Evolutionary conservation across 2,113 vertebrate genomes (phyloP), one percentile per base, ranked within the genome.

Genomic region (Notothenia rossii): DNA sequence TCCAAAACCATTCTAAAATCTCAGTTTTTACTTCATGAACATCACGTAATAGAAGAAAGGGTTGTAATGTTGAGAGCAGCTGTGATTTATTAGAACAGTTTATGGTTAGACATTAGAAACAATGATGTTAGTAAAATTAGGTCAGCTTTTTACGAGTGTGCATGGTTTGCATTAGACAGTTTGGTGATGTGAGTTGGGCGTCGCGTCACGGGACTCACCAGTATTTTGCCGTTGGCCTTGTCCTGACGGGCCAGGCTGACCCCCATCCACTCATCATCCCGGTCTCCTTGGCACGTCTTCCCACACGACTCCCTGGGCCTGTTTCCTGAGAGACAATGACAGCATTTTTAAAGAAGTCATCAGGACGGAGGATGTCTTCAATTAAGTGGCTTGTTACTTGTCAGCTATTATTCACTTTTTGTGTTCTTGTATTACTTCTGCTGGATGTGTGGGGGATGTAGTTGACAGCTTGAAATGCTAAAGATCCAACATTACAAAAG

Each of bases 231-330:
- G 12, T 94, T 92, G 51, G 94, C 91, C 81, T 82, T 95, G 15
- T 97, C 92, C 94, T 99, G 98, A 48, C 98, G 95, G 46, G 98
- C 96, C 89, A 99, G 91, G 86, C 96, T 99, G 86, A 99, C 98
- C 0, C 98, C 98, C 97, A 99, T 99, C 98, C 98, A 99, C 92
- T 99, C 98, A 3, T 99, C 93, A 15, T 98, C 95, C 70, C 97
- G 91, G 91, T 99, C 97, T 72, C 96, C 98, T 87, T 94, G 96
- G 88, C 98, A 99, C 1, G 98, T 99, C 95, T 99, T 99, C 64
- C 98, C 98, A 69, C 98, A 99, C 9, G 94, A 85, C 17, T 84
- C 89, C 18, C 96, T 96, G 43, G 81, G 94, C 87, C 86, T 95
- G 93, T 96, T 98, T 92, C 96, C 98, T 99, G 92, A 88, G 78